phyloP scores from a whole-genome alignment of 2,888 invertebrate species.

The Exephanes ischioxanthus region DNA sequence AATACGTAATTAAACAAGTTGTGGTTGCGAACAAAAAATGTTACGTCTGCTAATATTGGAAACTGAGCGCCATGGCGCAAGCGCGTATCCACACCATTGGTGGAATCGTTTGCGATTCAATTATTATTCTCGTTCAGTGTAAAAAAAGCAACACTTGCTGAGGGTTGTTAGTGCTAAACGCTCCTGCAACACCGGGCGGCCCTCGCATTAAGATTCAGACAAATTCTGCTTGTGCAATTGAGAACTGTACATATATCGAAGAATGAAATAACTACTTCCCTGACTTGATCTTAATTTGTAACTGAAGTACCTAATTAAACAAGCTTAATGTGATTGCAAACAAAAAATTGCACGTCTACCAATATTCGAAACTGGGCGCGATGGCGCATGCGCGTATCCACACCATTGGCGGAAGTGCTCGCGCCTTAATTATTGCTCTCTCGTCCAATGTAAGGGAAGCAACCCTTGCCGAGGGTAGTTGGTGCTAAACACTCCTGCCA shows the following conservation, averaged over 20 bases:
- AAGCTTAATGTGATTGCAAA: not conserved
- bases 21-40: not conserved
- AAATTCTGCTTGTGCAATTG: not conserved
- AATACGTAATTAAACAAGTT: not conserved
- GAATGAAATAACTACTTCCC: too few species aligned
- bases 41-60: not conserved
- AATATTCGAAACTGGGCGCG: not conserved
- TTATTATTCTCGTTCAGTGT: not conserved
- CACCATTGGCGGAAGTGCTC: slow-evolving; percentile 4
- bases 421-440: not conserved
- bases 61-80: not conserved
- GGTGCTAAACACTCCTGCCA: not conserved
- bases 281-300: not conserved
- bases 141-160: not conserved
- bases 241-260: not conserved
- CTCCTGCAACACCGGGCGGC: not conserved
- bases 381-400: not conserved
- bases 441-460: not conserved
- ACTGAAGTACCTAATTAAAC: too few species aligned
- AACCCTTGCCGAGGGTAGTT: slow-evolving; percentile 1
- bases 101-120: not conserved
- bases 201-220: not conserved
- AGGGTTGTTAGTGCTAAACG: not conserved
- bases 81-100: not conserved
- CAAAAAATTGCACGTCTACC: not conserved